These are phyloP conservation scores for Eilema depressum DNA, from an alignment of 2,888 invertebrate species.

Conservation along the genomic window DNA sequence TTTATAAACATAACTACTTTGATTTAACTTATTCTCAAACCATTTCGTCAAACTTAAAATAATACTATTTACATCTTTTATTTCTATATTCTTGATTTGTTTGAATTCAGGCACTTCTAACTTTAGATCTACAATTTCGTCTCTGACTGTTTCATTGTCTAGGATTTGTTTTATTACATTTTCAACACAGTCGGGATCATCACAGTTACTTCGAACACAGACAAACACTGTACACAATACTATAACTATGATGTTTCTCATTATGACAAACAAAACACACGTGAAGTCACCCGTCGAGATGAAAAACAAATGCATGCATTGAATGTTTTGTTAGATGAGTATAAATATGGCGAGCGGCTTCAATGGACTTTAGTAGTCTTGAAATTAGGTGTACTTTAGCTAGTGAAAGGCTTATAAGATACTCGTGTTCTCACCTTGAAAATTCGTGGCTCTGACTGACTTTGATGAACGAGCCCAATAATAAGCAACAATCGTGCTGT, in stretches of 20 bases:
- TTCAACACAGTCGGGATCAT: conserved; percentile 61
- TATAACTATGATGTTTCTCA: conserved; percentile 57
- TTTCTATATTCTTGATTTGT: conserved; percentile 49
- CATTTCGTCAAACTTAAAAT: conserved; percentile 60
- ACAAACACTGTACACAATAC: conserved; percentile 49
- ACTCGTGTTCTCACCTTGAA: conserved; percentile 69
- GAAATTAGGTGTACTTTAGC: conserved; percentile 32
- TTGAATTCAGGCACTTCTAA: conserved; percentile 49
- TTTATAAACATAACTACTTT: conserved; percentile 45
- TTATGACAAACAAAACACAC: conserved; percentile 60
- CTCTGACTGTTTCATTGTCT: conserved; percentile 47
- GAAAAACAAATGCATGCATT: conserved; percentile 69
- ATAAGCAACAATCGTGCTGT: conserved; percentile 60
- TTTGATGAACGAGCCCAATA: conserved; percentile 67
- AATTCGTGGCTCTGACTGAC: conserved; percentile 67
- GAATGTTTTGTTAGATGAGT: conserved; percentile 40
- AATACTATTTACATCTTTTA: conserved; percentile 55
- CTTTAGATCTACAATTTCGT: conserved; percentile 46
- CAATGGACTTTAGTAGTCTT: conserved; percentile 16
- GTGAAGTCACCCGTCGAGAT: conserved; percentile 62
- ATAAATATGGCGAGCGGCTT: conserved; percentile 1
- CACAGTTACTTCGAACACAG: conserved; percentile 66
- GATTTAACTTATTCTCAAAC: conserved; percentile 59
- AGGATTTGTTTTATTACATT: conserved; percentile 55
- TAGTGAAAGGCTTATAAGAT: conserved; percentile 27